Evolutionary conservation across 1,140 invertebrate genomes (phyloP).

Genomic region (Lepidostoma basale): DNA sequence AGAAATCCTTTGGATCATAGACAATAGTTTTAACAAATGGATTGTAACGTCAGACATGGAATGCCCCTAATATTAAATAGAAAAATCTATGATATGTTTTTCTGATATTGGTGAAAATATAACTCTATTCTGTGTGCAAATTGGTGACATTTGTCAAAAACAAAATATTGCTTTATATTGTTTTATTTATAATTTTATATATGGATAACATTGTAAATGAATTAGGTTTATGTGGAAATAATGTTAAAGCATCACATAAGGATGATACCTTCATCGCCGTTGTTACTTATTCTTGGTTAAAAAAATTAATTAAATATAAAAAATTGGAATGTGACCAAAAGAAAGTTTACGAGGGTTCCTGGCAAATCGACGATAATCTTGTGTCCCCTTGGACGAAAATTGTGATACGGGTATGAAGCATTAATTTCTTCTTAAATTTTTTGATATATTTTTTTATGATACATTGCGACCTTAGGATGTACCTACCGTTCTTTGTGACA

Average conservation of each 20-base stretch:
- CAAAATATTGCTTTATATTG: slow-evolving; percentile 11
- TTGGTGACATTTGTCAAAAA: slow-evolving; percentile 32
- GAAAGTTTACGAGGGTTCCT: slow-evolving; percentile 55
- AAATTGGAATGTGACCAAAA: slow-evolving; percentile 63
- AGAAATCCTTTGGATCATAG: too few relatives aligned
- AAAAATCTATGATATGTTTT: too few relatives aligned
- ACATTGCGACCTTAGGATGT: background rate
- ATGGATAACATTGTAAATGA: slow-evolving; percentile 68
- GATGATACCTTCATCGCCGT: slow-evolving; percentile 64
- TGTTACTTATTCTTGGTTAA: slow-evolving; percentile 71
- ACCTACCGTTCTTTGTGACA: too few relatives aligned
- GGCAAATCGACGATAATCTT: slow-evolving; percentile 63
- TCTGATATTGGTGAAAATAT: too few relatives aligned
- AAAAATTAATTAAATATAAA: slow-evolving; percentile 65
- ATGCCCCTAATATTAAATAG: too few relatives aligned
- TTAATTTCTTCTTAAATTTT: background rate
- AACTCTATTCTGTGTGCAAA: too few relatives aligned
- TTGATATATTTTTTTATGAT: background rate
- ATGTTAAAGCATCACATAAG: slow-evolving; percentile 63
- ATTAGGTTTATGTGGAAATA: slow-evolving; percentile 68
- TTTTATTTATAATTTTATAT: slow-evolving; percentile 45
- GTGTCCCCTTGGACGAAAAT: slow-evolving; percentile 65
- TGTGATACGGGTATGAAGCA: slow-evolving; percentile 60
- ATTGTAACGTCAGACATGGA: too few relatives aligned
- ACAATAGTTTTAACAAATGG: too few relatives aligned